Base-by-base conservation (phyloP, 2,113 vertebrate genomes). In the Thomomys bottae region DNA sequence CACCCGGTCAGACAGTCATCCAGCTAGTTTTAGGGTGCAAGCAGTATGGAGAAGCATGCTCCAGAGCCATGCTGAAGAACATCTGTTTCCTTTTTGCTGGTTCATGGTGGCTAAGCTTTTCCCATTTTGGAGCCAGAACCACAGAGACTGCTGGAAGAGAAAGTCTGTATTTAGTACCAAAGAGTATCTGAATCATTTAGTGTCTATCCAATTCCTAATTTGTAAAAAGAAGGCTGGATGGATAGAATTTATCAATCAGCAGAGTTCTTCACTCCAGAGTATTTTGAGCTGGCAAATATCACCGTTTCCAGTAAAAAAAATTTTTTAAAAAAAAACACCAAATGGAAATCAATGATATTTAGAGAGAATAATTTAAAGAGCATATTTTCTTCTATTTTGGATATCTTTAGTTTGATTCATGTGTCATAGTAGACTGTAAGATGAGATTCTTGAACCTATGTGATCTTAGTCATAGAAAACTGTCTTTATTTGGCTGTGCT, bases 201-300 rank as follows among this genome's bases (percentile, higher is more conserved):
- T 36, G 49, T 59, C 92, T 57, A n/a, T 57, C 42, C 40, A 84
- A 24, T 88, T 84, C 84, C 77, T 84, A 64, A 70, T 61, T 84
- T 11, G 9, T 86, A 67, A 75, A 20, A 61, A 40, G 75, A 82
- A 66, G 21, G 2, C 61, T 45, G 12, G 32, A 34, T 40, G 54
- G 73, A 40, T 23, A n/a, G 57, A 64, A n/a, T 80, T 76, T 71
- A 72, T 82, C 54, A 34, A 1, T 84, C 38, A 32, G 23, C 38
- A 32, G 73, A 68, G 30, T 38, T 87, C 45, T 86, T 82, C 66
- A 12, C 28, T 71, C 20, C 42, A 76, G 42, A 66, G 8, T 80
- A 45, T 82, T 45, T 72, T 78, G 59, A 91, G 57, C 17, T 42
- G 21, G 66, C 23, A 49, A 36, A 72, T 88, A 83, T 42, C 28